Evolutionary conservation across 92 coral and sea anemone species (phyloP).

Genomic region (Blastomussa wellsi): DNA sequence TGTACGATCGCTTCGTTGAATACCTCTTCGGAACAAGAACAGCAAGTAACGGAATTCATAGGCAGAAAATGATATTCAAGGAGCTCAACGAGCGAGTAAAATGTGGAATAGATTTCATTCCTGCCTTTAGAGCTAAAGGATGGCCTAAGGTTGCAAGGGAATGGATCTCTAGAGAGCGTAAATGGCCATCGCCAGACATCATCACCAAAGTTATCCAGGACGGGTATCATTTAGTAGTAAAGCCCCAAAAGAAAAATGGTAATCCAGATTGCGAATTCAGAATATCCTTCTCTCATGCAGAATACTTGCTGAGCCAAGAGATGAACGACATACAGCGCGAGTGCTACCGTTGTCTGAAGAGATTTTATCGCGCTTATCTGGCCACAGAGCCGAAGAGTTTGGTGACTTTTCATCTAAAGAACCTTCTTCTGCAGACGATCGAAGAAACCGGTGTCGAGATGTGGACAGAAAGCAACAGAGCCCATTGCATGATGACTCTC

Average conservation of each 20-base stretch:
- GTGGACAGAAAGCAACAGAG: not conserved
- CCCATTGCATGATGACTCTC: not conserved
- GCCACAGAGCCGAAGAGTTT: not conserved
- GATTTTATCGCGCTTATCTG: not conserved
- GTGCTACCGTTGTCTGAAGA: not conserved
- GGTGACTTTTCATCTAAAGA: not conserved
- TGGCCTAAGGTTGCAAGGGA: not conserved
- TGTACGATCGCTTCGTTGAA: not conserved
- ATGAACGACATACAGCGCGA: slow-evolving; percentile 5
- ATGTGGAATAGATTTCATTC: not conserved
- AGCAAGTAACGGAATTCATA: not conserved
- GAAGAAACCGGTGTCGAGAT: not conserved
- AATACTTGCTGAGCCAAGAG: not conserved
- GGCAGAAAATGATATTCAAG: not conserved
- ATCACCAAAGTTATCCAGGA: not conserved
- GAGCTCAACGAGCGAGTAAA: not conserved
- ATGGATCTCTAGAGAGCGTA: not conserved
- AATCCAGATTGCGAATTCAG: slow-evolving; percentile 6
- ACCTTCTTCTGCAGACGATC: not conserved
- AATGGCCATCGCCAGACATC: not conserved
- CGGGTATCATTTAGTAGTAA: not conserved
- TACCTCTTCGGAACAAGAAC: not conserved
- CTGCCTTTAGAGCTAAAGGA: not conserved
- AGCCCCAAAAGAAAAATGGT: not conserved
- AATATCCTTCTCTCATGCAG: not conserved